Conservation (phyloP, 1,140 invertebrate species). For the Drosophila funebris region DNA sequence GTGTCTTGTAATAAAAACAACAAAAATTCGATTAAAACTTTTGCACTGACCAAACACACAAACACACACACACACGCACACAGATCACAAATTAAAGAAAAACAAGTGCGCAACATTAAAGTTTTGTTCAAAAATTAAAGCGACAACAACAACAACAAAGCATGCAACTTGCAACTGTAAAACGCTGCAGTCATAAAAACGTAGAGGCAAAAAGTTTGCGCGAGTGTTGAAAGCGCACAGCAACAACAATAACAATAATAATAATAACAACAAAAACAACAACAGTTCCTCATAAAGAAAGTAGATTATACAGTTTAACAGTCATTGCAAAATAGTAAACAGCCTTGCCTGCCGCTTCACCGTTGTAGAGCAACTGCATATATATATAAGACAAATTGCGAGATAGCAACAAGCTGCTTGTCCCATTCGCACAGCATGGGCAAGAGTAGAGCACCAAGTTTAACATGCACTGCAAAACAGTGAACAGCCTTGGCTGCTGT, state of each 20-base stretch:
- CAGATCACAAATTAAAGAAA: slow-evolving; percentile 74
- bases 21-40: slow-evolving; percentile 80
- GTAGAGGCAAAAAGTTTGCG: slow-evolving; percentile 37
- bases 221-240: slow-evolving; percentile 37
- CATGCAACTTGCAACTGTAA: slow-evolving; percentile 30
- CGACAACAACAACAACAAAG: slow-evolving; percentile 10
- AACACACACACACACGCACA: slow-evolving; percentile 31
- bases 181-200: slow-evolving; percentile 46
- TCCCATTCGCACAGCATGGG: slow-evolving; percentile 43
- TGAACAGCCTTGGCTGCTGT: no score
- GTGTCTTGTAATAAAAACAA: slow-evolving; percentile 50
- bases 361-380: slow-evolving; percentile 20
- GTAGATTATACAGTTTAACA: slow-evolving; percentile 11
- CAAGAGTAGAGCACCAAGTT: no score
- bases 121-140: slow-evolving; percentile 23
- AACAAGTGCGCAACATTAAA: slow-evolving; percentile 45
- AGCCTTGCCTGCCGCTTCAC: slow-evolving; percentile 7
- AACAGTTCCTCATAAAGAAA: slow-evolving; percentile 23
- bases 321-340: slow-evolving; percentile 7
- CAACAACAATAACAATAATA: slow-evolving; percentile 20
- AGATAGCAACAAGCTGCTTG: background rate
- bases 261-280: background rate
- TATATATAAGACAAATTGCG: background rate
- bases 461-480: no score
- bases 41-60: slow-evolving; percentile 46